These are phyloP conservation scores for Drosophila stalkeri DNA, from an alignment of 2,888 invertebrate species.

Conservation along the genomic window DNA sequence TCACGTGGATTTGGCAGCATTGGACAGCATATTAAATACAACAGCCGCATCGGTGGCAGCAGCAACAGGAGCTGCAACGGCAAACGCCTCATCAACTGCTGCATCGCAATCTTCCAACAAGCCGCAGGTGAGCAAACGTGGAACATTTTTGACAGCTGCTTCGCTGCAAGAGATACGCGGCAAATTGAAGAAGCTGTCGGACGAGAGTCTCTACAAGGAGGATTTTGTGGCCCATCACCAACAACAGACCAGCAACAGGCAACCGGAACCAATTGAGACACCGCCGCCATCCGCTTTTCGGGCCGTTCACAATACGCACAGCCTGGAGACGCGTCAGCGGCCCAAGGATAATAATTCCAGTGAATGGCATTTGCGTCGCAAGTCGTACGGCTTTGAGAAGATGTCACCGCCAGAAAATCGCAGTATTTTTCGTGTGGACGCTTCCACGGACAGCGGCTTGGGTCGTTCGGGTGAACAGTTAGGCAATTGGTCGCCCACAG, in stretches of 20 bases:
- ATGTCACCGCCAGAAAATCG: conserved; percentile 85
- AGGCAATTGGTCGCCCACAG: conserved; percentile 85
- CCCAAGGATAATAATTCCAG: conserved; percentile 84
- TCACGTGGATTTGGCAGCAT: conserved; percentile 86
- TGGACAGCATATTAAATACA: conserved; percentile 86
- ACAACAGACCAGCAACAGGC: conserved; percentile 12
- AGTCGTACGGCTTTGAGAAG: conserved; percentile 91
- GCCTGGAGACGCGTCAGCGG: conserved; percentile 82
- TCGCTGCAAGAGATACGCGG: conserved; percentile 87
- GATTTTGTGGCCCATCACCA: conserved; percentile 78
- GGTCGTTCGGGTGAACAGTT: conserved; percentile 90
- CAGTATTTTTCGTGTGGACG: conserved; percentile 87
- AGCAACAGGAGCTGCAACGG: conserved; percentile 9
- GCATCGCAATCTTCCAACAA: conserved; percentile 36
- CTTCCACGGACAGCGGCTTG: conserved; percentile 92
- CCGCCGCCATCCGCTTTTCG: conserved; percentile 62
- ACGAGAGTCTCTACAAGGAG: conserved; percentile 85
- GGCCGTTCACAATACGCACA: conserved; percentile 78
- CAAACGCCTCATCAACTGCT: neutral
- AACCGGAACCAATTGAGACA: conserved; percentile 24
- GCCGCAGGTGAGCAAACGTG: conserved; percentile 63
- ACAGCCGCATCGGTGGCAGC: conserved; percentile 27
- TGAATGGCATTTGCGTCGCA: conserved; percentile 90
- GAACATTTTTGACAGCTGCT: conserved; percentile 87
- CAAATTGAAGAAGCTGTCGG: conserved; percentile 86